Evolutionary conservation across 37 sponge, comb jelly and placozoan species (phyloP).

Genomic region (Dysidea cf. avara): DNA sequence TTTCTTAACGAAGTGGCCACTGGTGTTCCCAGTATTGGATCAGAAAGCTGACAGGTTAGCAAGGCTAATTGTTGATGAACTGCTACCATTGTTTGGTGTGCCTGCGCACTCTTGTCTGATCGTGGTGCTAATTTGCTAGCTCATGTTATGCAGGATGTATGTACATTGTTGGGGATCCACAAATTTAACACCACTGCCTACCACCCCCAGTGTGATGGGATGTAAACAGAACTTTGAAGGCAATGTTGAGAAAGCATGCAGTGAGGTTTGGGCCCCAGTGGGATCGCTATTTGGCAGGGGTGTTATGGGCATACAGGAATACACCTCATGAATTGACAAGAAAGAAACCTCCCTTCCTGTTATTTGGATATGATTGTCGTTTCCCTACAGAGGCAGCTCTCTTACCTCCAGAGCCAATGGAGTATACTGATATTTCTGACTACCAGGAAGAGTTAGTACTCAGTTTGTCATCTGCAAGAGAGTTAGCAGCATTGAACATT

Average conservation of each 20-base stretch:
- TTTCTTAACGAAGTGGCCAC: conserved; percentile 60
- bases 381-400: conserved; percentile 18
- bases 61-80: conserved; percentile 19
- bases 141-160: conserved; percentile 39
- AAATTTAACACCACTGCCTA: no score
- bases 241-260: no score
- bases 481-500: conserved; percentile 7
- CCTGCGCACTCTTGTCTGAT: conserved; percentile 58
- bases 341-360: conserved; percentile 36
- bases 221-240: no score
- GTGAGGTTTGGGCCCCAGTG: no score
- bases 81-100: conserved; percentile 51
- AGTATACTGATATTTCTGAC: conserved; percentile 2
- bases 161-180: conserved; percentile 14
- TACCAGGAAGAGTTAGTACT: conserved; percentile 23
- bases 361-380: conserved; percentile 36
- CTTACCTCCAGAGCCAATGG: background rate
- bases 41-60: conserved; percentile 44
- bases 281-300: conserved; percentile 25
- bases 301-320: conserved; percentile 23
- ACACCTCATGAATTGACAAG: conserved; percentile 19
- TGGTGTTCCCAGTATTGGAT: conserved; percentile 40
- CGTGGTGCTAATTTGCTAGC: conserved; percentile 40
- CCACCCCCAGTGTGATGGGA: no score
- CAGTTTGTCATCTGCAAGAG: conserved; percentile 17